These are phyloP conservation scores for Empidonax traillii DNA, from an alignment of 2,113 vertebrate genomes.

Conservation along the genomic window DNA sequence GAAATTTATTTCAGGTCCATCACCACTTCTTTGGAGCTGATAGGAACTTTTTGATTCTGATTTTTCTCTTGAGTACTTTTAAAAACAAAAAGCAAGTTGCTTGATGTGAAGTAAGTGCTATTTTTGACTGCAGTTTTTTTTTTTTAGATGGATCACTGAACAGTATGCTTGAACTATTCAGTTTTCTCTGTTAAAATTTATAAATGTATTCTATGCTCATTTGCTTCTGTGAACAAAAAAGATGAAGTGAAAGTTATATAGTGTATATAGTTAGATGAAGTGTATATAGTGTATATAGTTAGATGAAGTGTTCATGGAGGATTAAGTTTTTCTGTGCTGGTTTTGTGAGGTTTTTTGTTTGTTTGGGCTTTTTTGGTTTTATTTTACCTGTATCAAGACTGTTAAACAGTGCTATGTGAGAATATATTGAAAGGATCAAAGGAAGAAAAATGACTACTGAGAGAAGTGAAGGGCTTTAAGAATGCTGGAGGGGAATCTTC, in stretches of 20 bases:
- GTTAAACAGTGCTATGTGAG: neutral
- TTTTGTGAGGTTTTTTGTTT: neutral
- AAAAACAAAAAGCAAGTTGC: neutral
- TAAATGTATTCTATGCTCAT: neutral
- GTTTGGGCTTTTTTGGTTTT: neutral
- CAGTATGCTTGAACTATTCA: neutral
- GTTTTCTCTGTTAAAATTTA: neutral
- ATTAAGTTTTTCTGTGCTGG: neutral
- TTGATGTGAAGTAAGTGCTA: neutral
- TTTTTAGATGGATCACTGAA: neutral
- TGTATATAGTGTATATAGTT: no score
- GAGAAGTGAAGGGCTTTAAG: neutral
- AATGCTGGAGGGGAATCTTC: neutral
- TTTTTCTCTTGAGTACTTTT: neutral
- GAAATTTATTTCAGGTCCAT: neutral
- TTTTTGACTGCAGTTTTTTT: neutral
- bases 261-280: no score
- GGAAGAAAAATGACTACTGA: neutral
- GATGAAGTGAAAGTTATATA: neutral
- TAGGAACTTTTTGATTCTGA: neutral
- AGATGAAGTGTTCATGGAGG: neutral
- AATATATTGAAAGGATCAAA: neutral
- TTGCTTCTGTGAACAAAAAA: neutral
- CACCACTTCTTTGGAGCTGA: neutral
- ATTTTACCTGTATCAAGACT: neutral